Conservation (phyloP, 2,888 invertebrate species). For the Lordiphosa fenestrarum region DNA sequence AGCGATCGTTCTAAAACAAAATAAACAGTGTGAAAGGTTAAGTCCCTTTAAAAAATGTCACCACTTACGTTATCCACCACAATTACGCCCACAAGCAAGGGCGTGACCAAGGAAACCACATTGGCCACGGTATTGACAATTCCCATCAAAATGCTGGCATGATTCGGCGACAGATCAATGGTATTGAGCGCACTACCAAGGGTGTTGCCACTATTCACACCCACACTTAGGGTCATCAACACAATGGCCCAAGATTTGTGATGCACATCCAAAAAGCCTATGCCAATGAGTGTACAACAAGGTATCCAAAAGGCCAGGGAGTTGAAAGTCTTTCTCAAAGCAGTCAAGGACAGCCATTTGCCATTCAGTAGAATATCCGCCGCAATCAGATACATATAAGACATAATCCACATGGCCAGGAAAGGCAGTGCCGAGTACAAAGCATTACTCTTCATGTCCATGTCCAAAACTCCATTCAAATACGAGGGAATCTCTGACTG, state of each 20-base stretch:
- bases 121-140: conserved; percentile 84
- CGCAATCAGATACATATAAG: conserved; percentile 80
- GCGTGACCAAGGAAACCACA: conserved; percentile 83
- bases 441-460: conserved; percentile 82
- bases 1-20: conserved; percentile 78
- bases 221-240: conserved; percentile 82
- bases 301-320: conserved; percentile 80
- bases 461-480: conserved; percentile 83
- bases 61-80: conserved; percentile 76
- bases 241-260: conserved; percentile 80
- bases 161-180: conserved; percentile 85
- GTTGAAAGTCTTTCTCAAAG: conserved; percentile 65
- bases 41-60: too few species aligned
- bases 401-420: conserved; percentile 81
- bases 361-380: conserved; percentile 80
- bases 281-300: conserved; percentile 81
- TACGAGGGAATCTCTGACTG: conserved; percentile 86
- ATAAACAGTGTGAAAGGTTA: not conserved
- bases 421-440: conserved; percentile 81
- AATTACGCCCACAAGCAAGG: conserved; percentile 82
- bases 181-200: conserved; percentile 81
- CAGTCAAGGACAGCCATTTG: conserved; percentile 74
- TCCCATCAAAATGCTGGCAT: conserved; percentile 85
- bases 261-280: conserved; percentile 81
- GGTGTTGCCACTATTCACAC: conserved; percentile 76